Evolutionary conservation across 2,797 vertebrate genomes (phyloP).

Genomic region (Schizopygopsis pylzovi): DNA sequence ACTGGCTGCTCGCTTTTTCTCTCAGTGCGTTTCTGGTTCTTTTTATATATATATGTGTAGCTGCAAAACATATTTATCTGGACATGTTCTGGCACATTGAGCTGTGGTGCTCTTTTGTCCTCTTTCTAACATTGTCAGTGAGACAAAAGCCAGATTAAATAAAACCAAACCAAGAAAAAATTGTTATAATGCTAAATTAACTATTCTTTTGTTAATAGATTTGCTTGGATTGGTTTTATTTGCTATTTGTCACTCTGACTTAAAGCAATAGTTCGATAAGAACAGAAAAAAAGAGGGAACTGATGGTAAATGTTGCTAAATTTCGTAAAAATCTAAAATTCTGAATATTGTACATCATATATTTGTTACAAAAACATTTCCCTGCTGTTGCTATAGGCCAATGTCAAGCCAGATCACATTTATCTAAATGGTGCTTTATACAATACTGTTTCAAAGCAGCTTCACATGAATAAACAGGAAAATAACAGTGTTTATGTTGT

Average conservation of each 20-base stretch:
- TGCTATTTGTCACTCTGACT: not conserved
- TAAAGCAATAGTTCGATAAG: not conserved
- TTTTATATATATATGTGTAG: not conserved
- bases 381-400: not conserved
- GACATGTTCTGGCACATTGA: not conserved
- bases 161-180: conserved; percentile 10
- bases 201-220: not conserved
- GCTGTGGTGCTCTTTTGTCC: not conserved
- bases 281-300: not conserved
- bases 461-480: not conserved
- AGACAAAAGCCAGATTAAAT: not conserved
- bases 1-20: not conserved
- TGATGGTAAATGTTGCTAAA: not conserved
- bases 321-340: not conserved
- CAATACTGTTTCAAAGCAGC: not conserved
- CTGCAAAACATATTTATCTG: not conserved
- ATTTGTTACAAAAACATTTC: not conserved
- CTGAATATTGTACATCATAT: not conserved
- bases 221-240: not conserved
- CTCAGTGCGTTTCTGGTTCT: not conserved
- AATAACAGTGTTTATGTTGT: not conserved
- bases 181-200: not conserved
- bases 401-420: not conserved
- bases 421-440: not conserved
- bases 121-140: not conserved